phyloP scores from a whole-genome alignment of 2,797 vertebrate genomes.

The Acanthiza pusilla region DNA sequence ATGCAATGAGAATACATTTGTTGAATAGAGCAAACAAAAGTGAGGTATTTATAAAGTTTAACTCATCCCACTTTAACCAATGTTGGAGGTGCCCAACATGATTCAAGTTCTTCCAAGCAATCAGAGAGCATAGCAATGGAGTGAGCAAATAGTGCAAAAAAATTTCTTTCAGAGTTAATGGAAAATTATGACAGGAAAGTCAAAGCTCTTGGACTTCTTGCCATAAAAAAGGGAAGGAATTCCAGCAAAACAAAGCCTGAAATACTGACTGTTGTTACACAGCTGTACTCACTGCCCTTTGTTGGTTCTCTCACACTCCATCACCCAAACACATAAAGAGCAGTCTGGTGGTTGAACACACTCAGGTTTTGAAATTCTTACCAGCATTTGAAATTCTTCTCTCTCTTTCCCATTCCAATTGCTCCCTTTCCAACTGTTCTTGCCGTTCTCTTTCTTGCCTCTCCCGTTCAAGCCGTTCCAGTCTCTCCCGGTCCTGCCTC shows the following conservation, averaged over 20 bases:
- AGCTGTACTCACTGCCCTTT: constrained; percentile 1
- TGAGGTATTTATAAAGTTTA: background rate
- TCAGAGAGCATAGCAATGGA: background rate
- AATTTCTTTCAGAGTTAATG: background rate
- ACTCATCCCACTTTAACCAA: background rate
- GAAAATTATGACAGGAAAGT: background rate
- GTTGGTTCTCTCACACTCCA: background rate
- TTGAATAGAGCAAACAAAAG: background rate
- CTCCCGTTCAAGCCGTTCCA: constrained; percentile 78
- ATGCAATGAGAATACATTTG: background rate
- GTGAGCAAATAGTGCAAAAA: background rate
- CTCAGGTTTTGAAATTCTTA: constrained; percentile 72
- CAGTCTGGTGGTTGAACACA: background rate
- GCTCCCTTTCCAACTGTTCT: constrained; percentile 84
- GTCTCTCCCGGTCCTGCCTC: constrained; percentile 73
- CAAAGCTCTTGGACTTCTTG: constrained; percentile 2
- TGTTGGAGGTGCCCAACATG: background rate
- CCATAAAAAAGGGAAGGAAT: background rate
- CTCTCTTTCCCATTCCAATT: constrained; percentile 91
- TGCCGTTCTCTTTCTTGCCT: constrained; percentile 76
- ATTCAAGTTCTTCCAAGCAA: background rate
- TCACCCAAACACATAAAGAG: background rate
- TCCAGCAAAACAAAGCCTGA: background rate
- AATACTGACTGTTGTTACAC: background rate
- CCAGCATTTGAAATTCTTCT: constrained; percentile 87